Evolutionary conservation across 92 coral and sea anemone species (phyloP).

Genomic region (Umimayanthus kanabou): DNA sequence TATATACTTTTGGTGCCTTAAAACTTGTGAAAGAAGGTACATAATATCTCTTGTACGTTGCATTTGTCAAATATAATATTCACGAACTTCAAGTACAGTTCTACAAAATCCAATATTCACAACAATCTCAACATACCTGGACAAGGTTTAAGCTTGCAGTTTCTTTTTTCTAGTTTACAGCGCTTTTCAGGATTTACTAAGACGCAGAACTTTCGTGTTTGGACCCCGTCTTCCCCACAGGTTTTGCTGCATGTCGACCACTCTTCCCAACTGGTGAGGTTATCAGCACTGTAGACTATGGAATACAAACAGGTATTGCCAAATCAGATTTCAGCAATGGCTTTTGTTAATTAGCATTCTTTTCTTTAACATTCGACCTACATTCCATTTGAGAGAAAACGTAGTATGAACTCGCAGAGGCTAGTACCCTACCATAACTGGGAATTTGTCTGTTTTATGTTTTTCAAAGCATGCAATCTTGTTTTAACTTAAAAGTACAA

Average conservation of each 20-base stretch:
- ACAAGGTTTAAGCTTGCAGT: constrained; percentile 10
- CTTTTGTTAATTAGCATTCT: too few relatives aligned
- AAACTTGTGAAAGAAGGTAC: too few relatives aligned
- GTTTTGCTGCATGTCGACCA: constrained; percentile 27
- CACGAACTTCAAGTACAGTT: not conserved
- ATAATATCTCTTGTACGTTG: not conserved
- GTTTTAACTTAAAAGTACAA: too few relatives aligned
- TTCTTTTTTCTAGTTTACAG: constrained; percentile 24
- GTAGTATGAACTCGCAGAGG: too few relatives aligned
- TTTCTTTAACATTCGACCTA: too few relatives aligned
- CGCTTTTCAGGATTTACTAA: not conserved
- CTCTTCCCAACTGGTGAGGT: constrained; percentile 24
- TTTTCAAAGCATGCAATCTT: too few relatives aligned
- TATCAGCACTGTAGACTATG: constrained; percentile 26
- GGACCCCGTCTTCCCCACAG: constrained; percentile 13
- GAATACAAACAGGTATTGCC: not conserved
- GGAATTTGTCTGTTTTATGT: too few relatives aligned
- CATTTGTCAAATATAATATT: not conserved
- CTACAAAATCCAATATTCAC: not conserved
- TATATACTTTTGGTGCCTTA: too few relatives aligned
- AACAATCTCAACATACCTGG: not conserved
- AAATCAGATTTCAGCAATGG: not conserved
- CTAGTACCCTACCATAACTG: too few relatives aligned
- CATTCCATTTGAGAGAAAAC: too few relatives aligned
- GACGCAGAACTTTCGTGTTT: constrained; percentile 30